Evolutionary conservation across 2,113 vertebrate genomes (phyloP).

Genomic region (Coryphaenoides rupestris): DNA sequence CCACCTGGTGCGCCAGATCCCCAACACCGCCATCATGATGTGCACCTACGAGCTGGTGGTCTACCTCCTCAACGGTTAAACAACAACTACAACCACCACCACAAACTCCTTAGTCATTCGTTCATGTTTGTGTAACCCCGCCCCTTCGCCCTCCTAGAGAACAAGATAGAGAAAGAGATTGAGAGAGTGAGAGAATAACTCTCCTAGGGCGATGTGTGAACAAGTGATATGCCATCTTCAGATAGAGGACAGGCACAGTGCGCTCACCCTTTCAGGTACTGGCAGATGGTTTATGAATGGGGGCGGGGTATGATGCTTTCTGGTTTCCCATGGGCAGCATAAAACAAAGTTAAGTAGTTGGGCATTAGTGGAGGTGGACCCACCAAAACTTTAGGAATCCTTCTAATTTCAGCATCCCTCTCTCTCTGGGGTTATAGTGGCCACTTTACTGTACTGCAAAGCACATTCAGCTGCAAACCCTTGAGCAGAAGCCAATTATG

Average conservation of each 20-base stretch:
- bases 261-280: too few relatives aligned
- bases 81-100: background rate
- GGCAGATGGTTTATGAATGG: too few relatives aligned
- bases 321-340: too few relatives aligned
- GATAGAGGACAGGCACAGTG: background rate
- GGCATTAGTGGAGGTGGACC: too few relatives aligned
- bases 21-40: conserved; percentile 99
- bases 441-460: too few relatives aligned
- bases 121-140: background rate
- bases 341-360: too few relatives aligned
- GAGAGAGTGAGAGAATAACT: conserved; percentile 11
- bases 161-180: background rate
- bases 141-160: background rate
- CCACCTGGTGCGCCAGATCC: conserved; percentile 95
- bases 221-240: background rate
- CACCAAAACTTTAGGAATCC: too few relatives aligned
- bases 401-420: too few relatives aligned
- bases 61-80: conserved; percentile 91
- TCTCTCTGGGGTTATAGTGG: too few relatives aligned
- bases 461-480: too few relatives aligned
- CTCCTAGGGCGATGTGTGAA: background rate
- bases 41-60: conserved; percentile 97
- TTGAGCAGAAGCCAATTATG: too few relatives aligned
- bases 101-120: background rate
- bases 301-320: too few relatives aligned